A percentile compares a stretch with the other conserved stretches of the same genome.
These are phyloP conservation scores for Spilarctia lutea DNA, from an alignment of 2,888 invertebrate genomes.

Conservation along the genomic window DNA sequence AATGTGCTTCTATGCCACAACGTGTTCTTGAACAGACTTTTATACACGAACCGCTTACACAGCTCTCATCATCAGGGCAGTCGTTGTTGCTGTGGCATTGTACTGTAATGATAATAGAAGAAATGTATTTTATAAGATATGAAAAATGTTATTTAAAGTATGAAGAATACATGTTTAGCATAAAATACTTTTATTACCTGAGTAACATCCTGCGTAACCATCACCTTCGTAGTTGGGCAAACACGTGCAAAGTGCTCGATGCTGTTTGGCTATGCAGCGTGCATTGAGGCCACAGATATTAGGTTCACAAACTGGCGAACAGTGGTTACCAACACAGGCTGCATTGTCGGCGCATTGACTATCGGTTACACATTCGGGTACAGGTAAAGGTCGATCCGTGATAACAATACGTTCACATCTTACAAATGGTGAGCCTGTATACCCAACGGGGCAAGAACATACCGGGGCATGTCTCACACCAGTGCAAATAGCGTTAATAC, in stretches of 20 bases:
- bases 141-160: not conserved
- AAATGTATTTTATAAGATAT: not conserved
- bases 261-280: constrained; percentile 91
- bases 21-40: constrained; percentile 93
- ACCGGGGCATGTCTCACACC: constrained; percentile 90
- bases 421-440: constrained; percentile 92
- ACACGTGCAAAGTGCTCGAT: constrained; percentile 94
- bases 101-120: constrained; percentile 80
- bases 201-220: constrained; percentile 91
- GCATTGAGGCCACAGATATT: constrained; percentile 92
- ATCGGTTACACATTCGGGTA: constrained; percentile 92
- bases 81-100: constrained; percentile 95
- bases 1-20: constrained; percentile 93
- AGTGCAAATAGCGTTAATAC: constrained; percentile 94
- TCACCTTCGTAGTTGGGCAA: constrained; percentile 94
- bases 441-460: constrained; percentile 93
- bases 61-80: constrained; percentile 93
- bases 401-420: constrained; percentile 87
- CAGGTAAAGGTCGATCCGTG: constrained; percentile 79
- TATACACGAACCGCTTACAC: constrained; percentile 92
- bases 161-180: not conserved
- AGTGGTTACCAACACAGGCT: constrained; percentile 92
- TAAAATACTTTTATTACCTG: constrained; percentile 77
- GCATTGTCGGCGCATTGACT: constrained; percentile 93
- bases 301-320: constrained; percentile 91